A percentile compares a stretch with the other conserved stretches of the same genome.
Evolutionary conservation across 37 sponge, comb jelly and placozoan genomes (phyloP).

Genomic region (Oopsacas minuta): DNA sequence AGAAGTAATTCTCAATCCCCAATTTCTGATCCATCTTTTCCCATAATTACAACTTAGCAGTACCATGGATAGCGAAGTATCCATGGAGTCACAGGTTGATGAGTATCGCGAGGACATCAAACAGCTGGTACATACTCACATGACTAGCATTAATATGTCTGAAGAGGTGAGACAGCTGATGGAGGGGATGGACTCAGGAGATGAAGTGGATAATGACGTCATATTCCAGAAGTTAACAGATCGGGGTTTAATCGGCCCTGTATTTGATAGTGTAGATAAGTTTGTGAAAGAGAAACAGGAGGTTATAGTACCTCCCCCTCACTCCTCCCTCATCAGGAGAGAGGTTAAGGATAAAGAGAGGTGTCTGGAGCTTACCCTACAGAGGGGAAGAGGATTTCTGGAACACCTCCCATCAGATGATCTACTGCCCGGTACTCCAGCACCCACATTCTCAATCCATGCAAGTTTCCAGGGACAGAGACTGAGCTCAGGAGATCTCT

Average conservation of each 20-base stretch:
- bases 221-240: not conserved
- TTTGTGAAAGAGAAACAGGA: not conserved
- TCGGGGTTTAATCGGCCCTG: not conserved
- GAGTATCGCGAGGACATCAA: not conserved
- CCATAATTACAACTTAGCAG: no score
- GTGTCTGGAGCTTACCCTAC: conserved; percentile 30
- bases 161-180: not conserved
- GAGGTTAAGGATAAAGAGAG: conserved; percentile 18
- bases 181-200: not conserved
- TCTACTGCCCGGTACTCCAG: not conserved
- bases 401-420: conserved; percentile 48
- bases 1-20: no score
- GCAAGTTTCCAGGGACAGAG: conserved; percentile 66
- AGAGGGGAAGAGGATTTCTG: conserved; percentile 69
- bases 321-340: not conserved
- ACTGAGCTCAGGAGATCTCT: conserved; percentile 36
- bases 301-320: not conserved
- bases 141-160: not conserved
- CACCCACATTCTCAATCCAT: conserved; percentile 49
- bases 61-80: conserved; percentile 5
- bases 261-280: not conserved
- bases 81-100: not conserved
- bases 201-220: not conserved
- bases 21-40: no score
- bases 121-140: not conserved